These are phyloP conservation scores for Phrynocephalus guinanensis DNA, from an alignment of 2,797 vertebrate genomes.

Conservation along the genomic window DNA sequence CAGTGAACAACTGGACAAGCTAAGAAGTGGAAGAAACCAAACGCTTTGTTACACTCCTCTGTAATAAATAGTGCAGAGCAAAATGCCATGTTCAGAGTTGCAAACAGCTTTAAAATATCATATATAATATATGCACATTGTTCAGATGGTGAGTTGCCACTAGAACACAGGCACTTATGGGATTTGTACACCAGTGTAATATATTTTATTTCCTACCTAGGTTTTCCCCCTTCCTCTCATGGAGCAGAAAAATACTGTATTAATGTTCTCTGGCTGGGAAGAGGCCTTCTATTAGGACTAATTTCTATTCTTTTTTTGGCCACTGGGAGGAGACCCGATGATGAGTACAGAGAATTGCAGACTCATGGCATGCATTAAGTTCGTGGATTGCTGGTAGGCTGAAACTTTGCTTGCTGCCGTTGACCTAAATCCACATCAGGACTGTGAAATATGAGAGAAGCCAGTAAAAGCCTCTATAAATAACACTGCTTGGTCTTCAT, in stretches of 20 bases:
- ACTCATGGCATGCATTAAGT: neutral
- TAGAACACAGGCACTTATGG: neutral
- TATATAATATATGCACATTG: neutral
- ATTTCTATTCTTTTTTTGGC: slow-evolving; percentile 1
- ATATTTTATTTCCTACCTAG: neutral
- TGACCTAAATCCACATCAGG: slow-evolving; percentile 63
- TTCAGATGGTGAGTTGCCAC: neutral
- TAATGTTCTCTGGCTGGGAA: neutral
- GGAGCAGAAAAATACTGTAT: neutral
- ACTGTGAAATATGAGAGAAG: slow-evolving; percentile 32
- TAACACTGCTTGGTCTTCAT: neutral
- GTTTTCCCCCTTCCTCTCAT: neutral
- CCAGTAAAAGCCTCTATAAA: neutral
- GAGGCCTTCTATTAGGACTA: no score
- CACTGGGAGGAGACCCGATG: neutral
- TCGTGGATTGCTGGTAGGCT: neutral
- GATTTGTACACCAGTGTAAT: neutral
- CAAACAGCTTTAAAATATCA: neutral
- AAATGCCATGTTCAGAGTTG: no score
- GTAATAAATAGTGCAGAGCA: neutral
- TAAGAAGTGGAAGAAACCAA: neutral
- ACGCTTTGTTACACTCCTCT: neutral
- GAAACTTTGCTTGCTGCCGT: slow-evolving; percentile 24
- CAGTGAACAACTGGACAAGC: neutral
- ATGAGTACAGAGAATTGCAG: slow-evolving; percentile 16